Evolutionary conservation across 1,140 invertebrate species (phyloP), one percentile per base, ranked within the genome.

Genomic region (Leptonema lineaticorne): DNA sequence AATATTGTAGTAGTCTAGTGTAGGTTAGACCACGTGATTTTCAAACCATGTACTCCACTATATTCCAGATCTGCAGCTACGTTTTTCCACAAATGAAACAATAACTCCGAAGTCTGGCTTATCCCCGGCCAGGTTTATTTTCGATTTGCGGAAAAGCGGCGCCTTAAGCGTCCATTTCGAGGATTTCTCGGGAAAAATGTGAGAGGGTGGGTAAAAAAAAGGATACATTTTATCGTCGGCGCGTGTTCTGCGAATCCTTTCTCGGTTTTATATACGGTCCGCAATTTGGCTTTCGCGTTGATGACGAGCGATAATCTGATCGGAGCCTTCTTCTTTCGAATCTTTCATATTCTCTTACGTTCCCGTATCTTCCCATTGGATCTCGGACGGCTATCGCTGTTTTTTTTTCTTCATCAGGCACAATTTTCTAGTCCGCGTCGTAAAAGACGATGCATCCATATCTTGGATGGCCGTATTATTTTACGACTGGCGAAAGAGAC

Each of bases 291-390:
- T 50, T 64, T 50, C 45, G 62, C 33, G 45, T 64, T 64, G 62
- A 64, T 64, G 62, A 64, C 62, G 45, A 30, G 41, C 62, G 62
- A 64, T 64, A 64, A 64, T 64, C 62, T 64, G 27, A 64, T 45
- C 28, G 45, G 62, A 24, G 58, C 29, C 62, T 63, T 18, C 24
- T 46, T 37, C 50, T 37, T 64, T 64, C 50, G 1, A n/a, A 22
- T 50, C 45, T 64, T 62, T 33, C 28, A 62, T 62, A 62, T 62
- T 62, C 58, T 28, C 37, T 14, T 41, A 53, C 48, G 11, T 11
- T 20, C 48, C 11, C 30, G 30, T 9, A 9, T 16, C 37, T 41
- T n/a, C n/a, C n/a, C n/a, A n/a, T n/a, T n/a, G n/a, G n/a, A n/a
- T n/a, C n/a, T n/a, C n/a, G n/a, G n/a, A n/a, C n/a, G n/a, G n/a